These are phyloP conservation scores for Uloborus diversus DNA, from an alignment of 1,140 invertebrate species.

Conservation along the genomic window DNA sequence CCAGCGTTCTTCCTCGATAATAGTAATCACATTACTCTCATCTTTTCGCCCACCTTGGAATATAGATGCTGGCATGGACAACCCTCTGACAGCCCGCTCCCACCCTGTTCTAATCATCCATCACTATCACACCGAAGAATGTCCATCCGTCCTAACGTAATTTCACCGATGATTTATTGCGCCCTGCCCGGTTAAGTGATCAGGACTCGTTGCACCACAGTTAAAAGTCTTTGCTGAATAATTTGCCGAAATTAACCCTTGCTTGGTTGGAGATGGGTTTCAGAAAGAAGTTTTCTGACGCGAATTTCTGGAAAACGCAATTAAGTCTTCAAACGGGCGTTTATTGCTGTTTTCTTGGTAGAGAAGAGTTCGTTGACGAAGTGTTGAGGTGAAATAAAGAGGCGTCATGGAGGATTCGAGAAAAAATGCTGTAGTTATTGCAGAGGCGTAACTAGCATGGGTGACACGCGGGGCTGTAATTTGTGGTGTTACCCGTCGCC, in stretches of 20 bases:
- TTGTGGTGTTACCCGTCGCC: too few species aligned
- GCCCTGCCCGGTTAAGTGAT: not conserved
- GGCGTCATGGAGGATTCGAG: too few species aligned
- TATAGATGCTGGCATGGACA: not conserved
- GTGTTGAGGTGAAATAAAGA: too few species aligned
- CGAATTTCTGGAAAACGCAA: too few species aligned
- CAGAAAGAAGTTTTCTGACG: too few species aligned
- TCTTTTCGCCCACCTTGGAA: not conserved
- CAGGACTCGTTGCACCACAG: not conserved
- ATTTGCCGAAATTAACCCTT: not conserved
- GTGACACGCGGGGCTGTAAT: too few species aligned
- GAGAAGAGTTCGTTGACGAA: too few species aligned
- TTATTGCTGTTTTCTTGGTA: too few species aligned
- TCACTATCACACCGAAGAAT: conserved; percentile 34
- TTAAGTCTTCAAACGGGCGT: too few species aligned
- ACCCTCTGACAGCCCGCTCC: conserved; percentile 18
- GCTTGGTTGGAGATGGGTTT: too few species aligned
- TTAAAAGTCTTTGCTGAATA: not conserved
- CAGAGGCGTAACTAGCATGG: too few species aligned
- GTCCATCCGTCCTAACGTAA: conserved; percentile 3
- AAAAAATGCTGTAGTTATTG: too few species aligned
- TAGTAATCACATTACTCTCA: conserved; percentile 28
- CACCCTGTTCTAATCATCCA: conserved; percentile 30
- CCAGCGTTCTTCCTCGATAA: not conserved
- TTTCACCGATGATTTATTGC: conserved; percentile 26